Evolutionary conservation across 2,113 vertebrate species (phyloP), one percentile per base, ranked within the genome.

Genomic region (Opisthocomus hoazin): DNA sequence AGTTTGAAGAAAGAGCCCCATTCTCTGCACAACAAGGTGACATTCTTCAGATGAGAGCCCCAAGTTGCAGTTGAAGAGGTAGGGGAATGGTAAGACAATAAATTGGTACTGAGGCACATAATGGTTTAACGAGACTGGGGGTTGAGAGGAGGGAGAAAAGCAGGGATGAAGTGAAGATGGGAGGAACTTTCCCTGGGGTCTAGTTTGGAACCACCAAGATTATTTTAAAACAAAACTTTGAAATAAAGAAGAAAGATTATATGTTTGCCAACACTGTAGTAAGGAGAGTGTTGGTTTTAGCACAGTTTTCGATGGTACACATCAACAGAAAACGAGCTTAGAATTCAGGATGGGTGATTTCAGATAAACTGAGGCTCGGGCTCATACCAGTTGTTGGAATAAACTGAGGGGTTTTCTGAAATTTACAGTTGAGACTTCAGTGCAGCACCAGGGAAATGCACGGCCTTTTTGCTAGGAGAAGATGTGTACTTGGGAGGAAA

Each of bases 211-310:
- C 21, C 34, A 57, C 79, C 19, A 9, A 12, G 30, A 17, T n/a
- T 5, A 20, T 29, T 61, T 61, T 51, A 26, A 77, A 77, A 26
- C 9, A 46, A 23, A 65, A 13, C 20, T 58, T 57, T 24, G 32
- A 71, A 41, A 65, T 69, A 10, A 46, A 32, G 68, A 43, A 36
- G 37, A 58, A 34, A 89, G 56, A 11, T 2, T 0, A 1, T 15
- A 2, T 0, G 0, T 53, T 45, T 82, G 57, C 27, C 89, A 7
- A 15, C 45, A 54, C 2, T 12, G 2, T 15, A 5, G 2, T 48
- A 12, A 73, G 36, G 34, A 51, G 24, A 43, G 12, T 0, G 0
- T 17, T 60, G 34, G 1, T 45, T 71, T 76, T 37, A 76, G 39
- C 26, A 39, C 30, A 6, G 64, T 5, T 57, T 92, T 39, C 29